Evolutionary conservation across 2,888 invertebrate species (phyloP).

Genomic region (Meandrusa payeni): DNA sequence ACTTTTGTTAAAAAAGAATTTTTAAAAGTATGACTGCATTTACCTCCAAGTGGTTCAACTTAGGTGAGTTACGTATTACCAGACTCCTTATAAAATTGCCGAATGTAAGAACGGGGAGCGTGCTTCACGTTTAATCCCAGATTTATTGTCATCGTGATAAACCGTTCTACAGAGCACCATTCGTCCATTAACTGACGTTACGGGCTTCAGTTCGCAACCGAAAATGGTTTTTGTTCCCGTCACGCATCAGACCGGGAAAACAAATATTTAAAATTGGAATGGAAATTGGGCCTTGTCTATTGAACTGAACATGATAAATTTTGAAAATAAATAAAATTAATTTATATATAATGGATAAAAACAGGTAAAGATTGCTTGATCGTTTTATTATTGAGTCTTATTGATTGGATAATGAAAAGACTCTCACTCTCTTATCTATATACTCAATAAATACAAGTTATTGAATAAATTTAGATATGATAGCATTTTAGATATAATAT

Average conservation of each 20-base stretch:
- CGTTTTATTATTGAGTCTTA: too few relatives aligned
- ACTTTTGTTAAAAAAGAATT: too few relatives aligned
- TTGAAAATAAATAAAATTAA: conserved; percentile 12
- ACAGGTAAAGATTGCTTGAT: too few relatives aligned
- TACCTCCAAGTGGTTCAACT: conserved; percentile 23
- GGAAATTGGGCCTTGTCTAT: conserved; percentile 15
- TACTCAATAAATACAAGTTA: too few relatives aligned
- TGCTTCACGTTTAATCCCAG: conserved; percentile 44
- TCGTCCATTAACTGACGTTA: conserved; percentile 55
- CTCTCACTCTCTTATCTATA: too few relatives aligned
- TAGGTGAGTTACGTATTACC: conserved; percentile 28
- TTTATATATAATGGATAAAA: too few relatives aligned
- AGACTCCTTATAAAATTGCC: conserved; percentile 34
- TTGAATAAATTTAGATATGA: too few relatives aligned
- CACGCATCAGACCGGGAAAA: conserved; percentile 27
- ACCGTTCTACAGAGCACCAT: conserved; percentile 56
- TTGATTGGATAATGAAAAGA: too few relatives aligned
- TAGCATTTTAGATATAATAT: too few relatives aligned
- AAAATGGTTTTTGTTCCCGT: conserved; percentile 44
- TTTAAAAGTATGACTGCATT: conserved; percentile 4
- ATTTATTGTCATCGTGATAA: conserved; percentile 72
- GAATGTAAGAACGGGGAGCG: conserved; percentile 47
- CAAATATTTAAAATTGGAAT: conserved; percentile 27
- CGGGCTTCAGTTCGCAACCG: conserved; percentile 39
- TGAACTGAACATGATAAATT: conserved; percentile 9